Evolutionary conservation across 2,797 vertebrate genomes (phyloP).

Genomic region (Acanthis flammea): DNA sequence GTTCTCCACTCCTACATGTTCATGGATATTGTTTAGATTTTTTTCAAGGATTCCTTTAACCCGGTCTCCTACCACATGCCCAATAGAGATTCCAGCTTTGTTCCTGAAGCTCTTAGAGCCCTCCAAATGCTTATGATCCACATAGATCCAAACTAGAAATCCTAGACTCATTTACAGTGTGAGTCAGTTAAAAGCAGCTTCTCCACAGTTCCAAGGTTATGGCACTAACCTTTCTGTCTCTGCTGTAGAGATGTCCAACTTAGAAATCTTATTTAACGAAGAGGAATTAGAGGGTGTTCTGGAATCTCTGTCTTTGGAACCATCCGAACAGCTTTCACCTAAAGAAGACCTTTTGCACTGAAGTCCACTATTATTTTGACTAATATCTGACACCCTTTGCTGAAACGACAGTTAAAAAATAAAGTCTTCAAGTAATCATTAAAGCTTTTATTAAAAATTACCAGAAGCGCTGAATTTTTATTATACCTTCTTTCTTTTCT

Average conservation of each 20-base stretch:
- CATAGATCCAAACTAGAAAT: neutral
- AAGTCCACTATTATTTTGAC: slow-evolving; percentile 79
- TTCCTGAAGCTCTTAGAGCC: neutral
- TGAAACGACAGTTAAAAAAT: slow-evolving; percentile 49
- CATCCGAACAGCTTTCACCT: slow-evolving; percentile 84
- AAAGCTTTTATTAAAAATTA: neutral
- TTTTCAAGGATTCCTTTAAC: neutral
- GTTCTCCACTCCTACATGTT: neutral
- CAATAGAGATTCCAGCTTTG: neutral
- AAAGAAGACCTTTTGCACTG: slow-evolving; percentile 84
- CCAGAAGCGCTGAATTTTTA: neutral
- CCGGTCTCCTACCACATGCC: rapidly evolving
- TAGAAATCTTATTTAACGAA: slow-evolving; percentile 70
- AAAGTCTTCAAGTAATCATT: neutral
- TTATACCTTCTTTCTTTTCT: slow-evolving; percentile 92
- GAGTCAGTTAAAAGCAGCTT: neutral
- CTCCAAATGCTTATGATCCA: neutral
- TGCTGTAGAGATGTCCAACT: slow-evolving; percentile 56
- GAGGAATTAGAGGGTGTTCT: slow-evolving; percentile 83
- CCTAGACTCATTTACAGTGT: neutral
- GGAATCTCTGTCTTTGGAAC: slow-evolving; percentile 84
- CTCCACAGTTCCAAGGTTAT: neutral
- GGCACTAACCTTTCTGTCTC: slow-evolving; percentile 69
- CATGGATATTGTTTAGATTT: neutral
- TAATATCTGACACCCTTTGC: slow-evolving; percentile 86